Evolutionary conservation across 2,888 invertebrate genomes (phyloP).

Genomic region (Lithophane leautieri): DNA sequence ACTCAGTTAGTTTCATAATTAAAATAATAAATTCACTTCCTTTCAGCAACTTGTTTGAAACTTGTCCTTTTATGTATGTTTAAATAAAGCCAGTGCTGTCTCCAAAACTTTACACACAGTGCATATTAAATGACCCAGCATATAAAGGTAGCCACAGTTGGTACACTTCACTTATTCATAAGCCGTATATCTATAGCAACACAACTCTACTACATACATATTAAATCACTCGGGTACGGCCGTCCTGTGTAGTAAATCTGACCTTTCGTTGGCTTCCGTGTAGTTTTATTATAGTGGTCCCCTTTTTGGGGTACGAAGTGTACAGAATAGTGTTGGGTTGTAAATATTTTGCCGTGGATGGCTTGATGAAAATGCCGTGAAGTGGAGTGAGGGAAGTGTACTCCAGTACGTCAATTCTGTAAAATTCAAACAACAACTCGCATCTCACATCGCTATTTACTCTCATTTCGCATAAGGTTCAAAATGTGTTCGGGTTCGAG

Average conservation of each 20-base stretch:
- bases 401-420: too few species aligned
- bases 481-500: too few species aligned
- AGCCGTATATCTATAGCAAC: conserved; percentile 39
- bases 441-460: too few species aligned
- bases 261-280: conserved; percentile 49
- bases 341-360: conserved; percentile 28
- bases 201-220: conserved; percentile 50
- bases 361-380: conserved; percentile 16
- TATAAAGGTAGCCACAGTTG: conserved; percentile 19
- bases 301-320: conserved; percentile 32
- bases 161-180: conserved; percentile 52
- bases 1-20: too few species aligned
- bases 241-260: conserved; percentile 54
- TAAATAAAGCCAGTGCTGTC: background rate
- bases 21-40: background rate
- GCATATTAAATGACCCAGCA: conserved; percentile 34
- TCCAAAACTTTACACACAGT: conserved; percentile 37
- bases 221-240: conserved; percentile 45
- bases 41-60: background rate
- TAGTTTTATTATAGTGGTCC: conserved; percentile 52
- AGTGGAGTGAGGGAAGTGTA: background rate
- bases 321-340: conserved; percentile 3
- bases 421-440: too few species aligned
- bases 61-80: background rate
- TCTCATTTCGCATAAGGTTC: too few species aligned